Base-by-base conservation (phyloP, 2,797 vertebrate species). In the Chrosomus eos region DNA sequence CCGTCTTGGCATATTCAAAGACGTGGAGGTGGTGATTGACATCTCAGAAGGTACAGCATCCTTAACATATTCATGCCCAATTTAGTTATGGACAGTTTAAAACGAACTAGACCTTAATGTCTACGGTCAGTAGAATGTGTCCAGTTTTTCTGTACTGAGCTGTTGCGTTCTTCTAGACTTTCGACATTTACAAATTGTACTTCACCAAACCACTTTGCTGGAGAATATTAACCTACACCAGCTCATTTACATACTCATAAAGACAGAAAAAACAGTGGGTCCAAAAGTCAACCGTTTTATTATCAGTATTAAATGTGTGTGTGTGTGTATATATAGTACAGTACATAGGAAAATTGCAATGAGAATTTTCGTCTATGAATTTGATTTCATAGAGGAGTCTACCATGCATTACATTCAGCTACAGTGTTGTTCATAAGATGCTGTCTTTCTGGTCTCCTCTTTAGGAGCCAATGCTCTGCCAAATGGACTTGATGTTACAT, bases 1-100 rank as follows among this genome's bases (percentile, higher is more conserved):
- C 6, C 96, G 96, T 2, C 93, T 99, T 0, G 98, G 98, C 3
- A 96, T 99, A 85, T 99, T 99, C 60, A 95, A 96, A 55, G 97
- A 99, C 3, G 98, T 99, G 77, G 97, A 99, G 23, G 98, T 99
- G 71, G 93, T 99, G 66, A 99, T 99, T 4, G 98, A 99, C 64
- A 96, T 97, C 0, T 97, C 96, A 86, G 96, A 97, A 89, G 98
- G 98, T 99, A 92, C 66, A 36, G 16, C 48, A 36, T 60, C 14
- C 76, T 58, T 6, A 33, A 40, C 33, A 55, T 53, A 4, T 38
- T 31, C 18, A 75, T 66, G n/a, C 33, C 8, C 38, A 13, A 55
- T 67, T 75, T 0, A 38, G 1, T 40, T 45, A 33, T 11, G 10
- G 23, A 36, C 26, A 8, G 1, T 33, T 64, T 16, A 9, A 3